phyloP scores from a whole-genome alignment of 2,113 vertebrate species.

The Hippotragus niger region DNA sequence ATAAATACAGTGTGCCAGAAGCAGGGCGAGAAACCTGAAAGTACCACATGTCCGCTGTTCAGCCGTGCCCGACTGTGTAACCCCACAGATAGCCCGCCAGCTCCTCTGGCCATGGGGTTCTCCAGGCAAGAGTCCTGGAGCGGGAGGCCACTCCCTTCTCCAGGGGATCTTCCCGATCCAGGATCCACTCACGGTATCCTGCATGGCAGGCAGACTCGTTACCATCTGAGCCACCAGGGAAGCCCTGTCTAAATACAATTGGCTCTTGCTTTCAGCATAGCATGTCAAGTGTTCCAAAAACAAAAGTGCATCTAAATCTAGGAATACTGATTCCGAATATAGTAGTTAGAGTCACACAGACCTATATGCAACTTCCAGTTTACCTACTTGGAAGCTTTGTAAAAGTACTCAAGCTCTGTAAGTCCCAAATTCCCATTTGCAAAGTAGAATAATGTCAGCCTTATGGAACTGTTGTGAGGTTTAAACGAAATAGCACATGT shows the following conservation, averaged over 20 bases:
- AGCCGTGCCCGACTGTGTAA: not conserved
- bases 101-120: not conserved
- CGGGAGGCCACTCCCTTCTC: not conserved
- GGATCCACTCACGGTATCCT: fast-evolving
- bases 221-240: not conserved
- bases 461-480: not conserved
- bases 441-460: not conserved
- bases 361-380: not conserved
- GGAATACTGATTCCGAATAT: not conserved
- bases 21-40: not conserved
- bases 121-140: not conserved
- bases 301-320: not conserved
- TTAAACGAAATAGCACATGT: not conserved
- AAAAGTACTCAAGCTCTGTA: not conserved
- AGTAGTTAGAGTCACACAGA: not conserved
- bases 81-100: not conserved
- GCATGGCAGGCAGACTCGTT: not conserved
- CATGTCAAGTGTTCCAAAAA: not conserved
- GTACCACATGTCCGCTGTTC: not conserved
- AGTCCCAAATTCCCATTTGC: not conserved
- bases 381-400: not conserved
- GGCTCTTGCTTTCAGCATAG: not conserved
- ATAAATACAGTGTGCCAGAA: not conserved
- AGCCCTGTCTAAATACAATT: not conserved
- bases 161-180: not conserved